These are phyloP conservation scores for Willisornis vidua DNA, from an alignment of 2,113 vertebrate species.

Conservation along the genomic window DNA sequence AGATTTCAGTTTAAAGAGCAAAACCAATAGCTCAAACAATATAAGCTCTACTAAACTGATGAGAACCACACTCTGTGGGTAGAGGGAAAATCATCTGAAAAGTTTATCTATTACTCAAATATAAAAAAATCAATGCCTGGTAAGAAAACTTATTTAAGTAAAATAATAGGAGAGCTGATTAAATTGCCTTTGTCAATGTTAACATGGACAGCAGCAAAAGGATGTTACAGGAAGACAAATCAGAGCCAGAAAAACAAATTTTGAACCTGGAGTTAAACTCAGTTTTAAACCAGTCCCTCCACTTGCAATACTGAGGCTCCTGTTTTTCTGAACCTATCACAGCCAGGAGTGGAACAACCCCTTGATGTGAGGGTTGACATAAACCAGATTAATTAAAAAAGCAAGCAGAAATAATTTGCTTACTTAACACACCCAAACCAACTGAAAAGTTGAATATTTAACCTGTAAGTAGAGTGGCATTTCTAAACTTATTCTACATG, in stretches of 20 bases:
- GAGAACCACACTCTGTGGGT: background rate
- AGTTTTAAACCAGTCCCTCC: background rate
- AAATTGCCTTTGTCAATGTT: background rate
- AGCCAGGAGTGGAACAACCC: background rate
- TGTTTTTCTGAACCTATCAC: background rate
- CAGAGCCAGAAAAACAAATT: background rate
- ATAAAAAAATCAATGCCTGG: background rate
- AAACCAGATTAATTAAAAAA: background rate
- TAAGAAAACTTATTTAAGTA: background rate
- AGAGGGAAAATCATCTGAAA: rapidly evolving
- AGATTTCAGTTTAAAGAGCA: background rate
- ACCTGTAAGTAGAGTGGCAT: rapidly evolving
- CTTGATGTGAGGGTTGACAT: background rate
- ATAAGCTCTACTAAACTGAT: background rate
- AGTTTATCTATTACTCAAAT: background rate
- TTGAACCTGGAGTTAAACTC: background rate
- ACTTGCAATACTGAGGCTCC: background rate
- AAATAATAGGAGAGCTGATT: background rate
- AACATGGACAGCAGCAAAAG: background rate
- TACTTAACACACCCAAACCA: background rate
- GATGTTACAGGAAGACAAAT: background rate
- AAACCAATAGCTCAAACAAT: background rate
- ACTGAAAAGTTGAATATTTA: background rate
- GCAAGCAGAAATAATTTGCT: background rate
- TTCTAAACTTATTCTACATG: background rate